Conservation (phyloP, 92 coral and sea anemone genomes). For the Micromussa lordhowensis region DNA sequence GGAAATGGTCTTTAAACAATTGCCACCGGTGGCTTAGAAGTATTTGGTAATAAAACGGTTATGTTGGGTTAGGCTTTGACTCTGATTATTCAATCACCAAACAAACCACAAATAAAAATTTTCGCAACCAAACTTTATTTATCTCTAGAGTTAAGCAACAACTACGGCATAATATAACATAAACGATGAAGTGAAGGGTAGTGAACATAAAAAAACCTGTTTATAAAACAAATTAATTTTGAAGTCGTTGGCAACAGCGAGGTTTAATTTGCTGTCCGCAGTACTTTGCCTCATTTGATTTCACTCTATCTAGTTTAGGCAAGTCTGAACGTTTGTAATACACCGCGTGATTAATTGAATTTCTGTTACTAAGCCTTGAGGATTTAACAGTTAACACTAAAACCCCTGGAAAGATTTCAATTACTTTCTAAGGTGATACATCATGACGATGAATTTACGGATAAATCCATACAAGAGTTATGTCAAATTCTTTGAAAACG, state of each 20-base stretch:
- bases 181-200: conserved; percentile 1
- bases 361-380: conserved; percentile 16
- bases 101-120: conserved; percentile 26
- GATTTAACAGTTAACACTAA: conserved; percentile 24
- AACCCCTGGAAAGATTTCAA: conserved; percentile 27
- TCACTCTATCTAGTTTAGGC: neutral
- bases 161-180: neutral
- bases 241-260: neutral
- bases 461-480: neutral
- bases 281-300: neutral
- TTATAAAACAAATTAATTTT: neutral
- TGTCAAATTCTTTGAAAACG: neutral
- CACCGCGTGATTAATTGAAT: conserved; percentile 10
- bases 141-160: neutral
- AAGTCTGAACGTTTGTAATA: neutral
- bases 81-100: conserved; percentile 17
- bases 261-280: neutral
- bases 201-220: neutral
- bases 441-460: neutral
- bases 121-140: neutral
- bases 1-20: neutral
- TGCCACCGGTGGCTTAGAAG: conserved; percentile 4
- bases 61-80: neutral
- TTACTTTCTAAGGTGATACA: neutral
- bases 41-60: conserved; percentile 19